These are phyloP conservation scores for Ephialtes manifestator DNA, from an alignment of 2,888 invertebrate genomes.

Conservation along the genomic window DNA sequence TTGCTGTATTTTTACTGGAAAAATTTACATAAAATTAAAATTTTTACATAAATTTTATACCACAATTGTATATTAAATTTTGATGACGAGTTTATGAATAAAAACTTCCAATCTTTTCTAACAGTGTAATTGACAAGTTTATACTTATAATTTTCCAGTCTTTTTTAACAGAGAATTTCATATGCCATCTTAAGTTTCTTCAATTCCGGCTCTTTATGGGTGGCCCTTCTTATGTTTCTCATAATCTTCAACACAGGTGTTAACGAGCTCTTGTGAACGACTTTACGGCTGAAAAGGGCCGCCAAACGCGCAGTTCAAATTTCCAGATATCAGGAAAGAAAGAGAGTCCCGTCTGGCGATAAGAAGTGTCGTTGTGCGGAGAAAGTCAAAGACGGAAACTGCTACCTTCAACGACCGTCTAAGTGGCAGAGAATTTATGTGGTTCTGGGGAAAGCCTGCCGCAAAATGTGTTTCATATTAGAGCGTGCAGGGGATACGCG, in stretches of 20 bases:
- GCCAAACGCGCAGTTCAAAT: conserved; percentile 38
- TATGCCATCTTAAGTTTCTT: no score
- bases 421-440: conserved; percentile 72
- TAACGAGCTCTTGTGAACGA: conserved; percentile 1
- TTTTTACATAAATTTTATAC: no score
- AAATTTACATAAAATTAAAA: no score
- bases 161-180: no score
- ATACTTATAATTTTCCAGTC: no score
- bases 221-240: conserved; percentile 45
- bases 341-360: conserved; percentile 14
- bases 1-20: no score
- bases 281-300: neutral
- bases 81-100: no score
- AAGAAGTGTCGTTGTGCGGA: conserved; percentile 17
- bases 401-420: conserved; percentile 40
- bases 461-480: conserved; percentile 76
- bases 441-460: conserved; percentile 37
- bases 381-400: conserved; percentile 42
- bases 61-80: no score
- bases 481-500: conserved; percentile 69
- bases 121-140: no score
- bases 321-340: conserved; percentile 28
- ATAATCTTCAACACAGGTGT: conserved; percentile 32
- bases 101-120: no score
- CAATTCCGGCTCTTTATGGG: neutral